Base-by-base conservation (phyloP, 1,140 invertebrate genomes). In the Matsumurasca onukii region DNA sequence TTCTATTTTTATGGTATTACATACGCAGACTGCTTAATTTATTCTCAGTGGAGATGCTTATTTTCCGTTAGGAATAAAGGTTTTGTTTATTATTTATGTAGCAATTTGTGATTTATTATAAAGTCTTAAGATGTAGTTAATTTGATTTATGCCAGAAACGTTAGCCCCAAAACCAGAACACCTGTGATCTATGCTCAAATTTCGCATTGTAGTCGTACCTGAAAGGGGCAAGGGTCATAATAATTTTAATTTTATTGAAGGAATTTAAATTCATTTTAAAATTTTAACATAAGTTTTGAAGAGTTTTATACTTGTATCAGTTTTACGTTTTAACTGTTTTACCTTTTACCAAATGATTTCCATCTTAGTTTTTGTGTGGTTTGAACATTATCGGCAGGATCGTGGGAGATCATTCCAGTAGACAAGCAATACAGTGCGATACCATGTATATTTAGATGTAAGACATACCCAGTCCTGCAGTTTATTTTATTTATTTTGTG, bases 401-500 rank as follows among this genome's bases (percentile, higher is more conserved):
- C 55, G 55, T 22, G 55, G 30, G 3, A 22, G 55, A 69, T 27
- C 68, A 59, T 66, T 66, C 68, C 62, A 66, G 39, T n/a, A 59
- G 68, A 57, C 68, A 45, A 66, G 68, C 65, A 69, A 31, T 66
- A 66, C 52, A 52, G 25, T 69, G 64, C 52, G 65, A 69, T 69
- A 66, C 64, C 65, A 69, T 69, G 52, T 66, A 27, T 69, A 62
- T 62, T 65, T 64, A 66, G 63, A 49, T 29, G 34, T 69, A 65
- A 66, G 62, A 65, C 31, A 49, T 66, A 49, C 63, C 39, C 62
- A 52, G 30, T 45, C 48, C 57, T 39, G 57, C 48, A 67, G 34
- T 67, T 62, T 70, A 61, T 51, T 67, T 39, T 62, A 57, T 67
- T 48, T n/a, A n/a, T n/a, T n/a, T n/a, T 67, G 59, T 59, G 63